Evolutionary conservation across 2,797 vertebrate genomes (phyloP).

Genomic region (Zalophus californianus): DNA sequence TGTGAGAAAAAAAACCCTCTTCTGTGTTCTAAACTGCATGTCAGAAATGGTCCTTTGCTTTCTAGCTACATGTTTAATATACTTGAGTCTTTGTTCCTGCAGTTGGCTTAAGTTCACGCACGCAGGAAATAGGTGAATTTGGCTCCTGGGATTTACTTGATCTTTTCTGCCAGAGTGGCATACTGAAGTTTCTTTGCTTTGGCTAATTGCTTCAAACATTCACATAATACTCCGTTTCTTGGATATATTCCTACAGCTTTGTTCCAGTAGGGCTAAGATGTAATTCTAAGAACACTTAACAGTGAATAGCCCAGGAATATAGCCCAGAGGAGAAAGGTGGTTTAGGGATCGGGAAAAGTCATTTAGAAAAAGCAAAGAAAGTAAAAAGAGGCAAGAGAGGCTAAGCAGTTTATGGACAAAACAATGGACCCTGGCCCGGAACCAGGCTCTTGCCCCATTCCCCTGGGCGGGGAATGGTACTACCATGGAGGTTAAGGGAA

Average conservation of each 20-base stretch:
- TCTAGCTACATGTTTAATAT: slow-evolving; percentile 27
- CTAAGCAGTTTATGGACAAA: background rate
- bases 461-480: background rate
- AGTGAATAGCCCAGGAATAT: background rate
- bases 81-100: slow-evolving; percentile 34
- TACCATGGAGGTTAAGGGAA: slow-evolving; percentile 62
- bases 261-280: background rate
- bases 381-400: background rate
- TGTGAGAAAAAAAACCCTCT: background rate
- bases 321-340: background rate
- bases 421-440: background rate
- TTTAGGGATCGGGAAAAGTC: background rate
- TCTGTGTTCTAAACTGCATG: slow-evolving; percentile 2
- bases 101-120: background rate
- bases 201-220: slow-evolving; percentile 1
- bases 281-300: slow-evolving; percentile 1
- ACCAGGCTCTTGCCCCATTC: slow-evolving; percentile 26
- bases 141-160: slow-evolving; percentile 28
- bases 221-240: slow-evolving; percentile 32
- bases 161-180: background rate
- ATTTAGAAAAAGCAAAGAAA: slow-evolving; percentile 55
- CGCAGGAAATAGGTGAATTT: slow-evolving; percentile 23
- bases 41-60: slow-evolving; percentile 1
- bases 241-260: slow-evolving; percentile 22
- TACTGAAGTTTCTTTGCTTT: slow-evolving; percentile 35